Base-by-base conservation (phyloP, 2,113 vertebrate genomes). In the Stomatorhinus ivindoensis region DNA sequence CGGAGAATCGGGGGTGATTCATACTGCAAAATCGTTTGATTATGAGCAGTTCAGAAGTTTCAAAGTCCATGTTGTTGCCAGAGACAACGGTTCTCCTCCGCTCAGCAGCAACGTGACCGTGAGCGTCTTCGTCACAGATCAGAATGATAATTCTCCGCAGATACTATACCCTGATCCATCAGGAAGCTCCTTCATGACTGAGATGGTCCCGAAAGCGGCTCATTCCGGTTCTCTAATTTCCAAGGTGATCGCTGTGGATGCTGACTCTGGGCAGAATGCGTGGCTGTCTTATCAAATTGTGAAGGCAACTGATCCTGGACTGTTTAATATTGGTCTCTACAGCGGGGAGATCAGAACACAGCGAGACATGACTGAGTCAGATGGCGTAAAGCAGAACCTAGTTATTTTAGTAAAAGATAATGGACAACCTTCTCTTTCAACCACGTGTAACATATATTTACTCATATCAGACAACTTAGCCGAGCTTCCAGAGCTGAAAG, bases 371-470 rank as follows among this genome's bases (percentile, higher is more conserved):
- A 76, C 91, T 89, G 90, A 93, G 35, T 90, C 82, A 87, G 92
- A 92, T 69, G 87, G 3, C 42, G 92, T 89, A 31, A 90, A 91
- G 53, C 92, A 93, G 27, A 92, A 89, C 21, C 46, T 92, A 21
- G 58, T 92, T 3, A 48, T 91, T 58, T 44, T 85, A 87, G 91
- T 92, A 44, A 93, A 89, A 44, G 91, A 93, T 61, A 92, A 93
- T 86, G 91, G 91, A 53, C 44, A 89, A 4, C 96, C 96, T 11
- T 90, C 94, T 42, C 95, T 95, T n/a, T 97, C 96, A 0, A 93
- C 95, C 90, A 97, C 95, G 24, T 93, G 92, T 31, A 89, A 90
- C 65, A 86, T 94, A 35, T 91, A 89, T 87, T 87, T 94, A 42
- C 90, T 93, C 1, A 90, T 94, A 82, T 93, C 93, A 42, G 92